Evolutionary conservation across 2,797 vertebrate genomes (phyloP).

Genomic region (Buphagus erythrorhynchus): DNA sequence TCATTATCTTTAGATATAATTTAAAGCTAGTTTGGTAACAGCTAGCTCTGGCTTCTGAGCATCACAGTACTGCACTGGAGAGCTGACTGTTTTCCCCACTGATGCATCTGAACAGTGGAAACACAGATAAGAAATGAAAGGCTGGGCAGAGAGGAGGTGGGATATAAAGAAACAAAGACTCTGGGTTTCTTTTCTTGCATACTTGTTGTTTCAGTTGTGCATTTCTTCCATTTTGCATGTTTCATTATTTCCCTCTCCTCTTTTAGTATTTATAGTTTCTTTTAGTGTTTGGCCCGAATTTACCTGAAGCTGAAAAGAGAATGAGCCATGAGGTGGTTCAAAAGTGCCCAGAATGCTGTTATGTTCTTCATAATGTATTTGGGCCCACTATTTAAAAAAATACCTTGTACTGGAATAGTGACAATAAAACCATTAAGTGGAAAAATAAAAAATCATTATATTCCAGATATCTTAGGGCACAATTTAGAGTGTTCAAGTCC

Average conservation of each 20-base stretch:
- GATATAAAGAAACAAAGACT: not conserved
- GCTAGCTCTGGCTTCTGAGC: not conserved
- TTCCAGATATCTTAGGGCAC: not conserved
- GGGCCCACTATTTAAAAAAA: not conserved
- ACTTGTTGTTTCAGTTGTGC: not conserved
- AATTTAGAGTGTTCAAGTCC: not conserved
- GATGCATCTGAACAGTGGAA: not conserved
- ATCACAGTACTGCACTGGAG: not conserved
- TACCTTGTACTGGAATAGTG: not conserved
- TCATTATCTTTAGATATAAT: not conserved
- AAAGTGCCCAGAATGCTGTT: not conserved
- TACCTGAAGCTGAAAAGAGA: not conserved
- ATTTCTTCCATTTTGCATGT: not conserved
- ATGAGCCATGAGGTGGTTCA: not conserved
- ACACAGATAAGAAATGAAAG: not conserved
- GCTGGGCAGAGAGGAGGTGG: not conserved
- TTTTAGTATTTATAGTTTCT: not conserved
- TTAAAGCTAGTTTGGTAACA: not conserved
- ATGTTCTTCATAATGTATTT: not conserved
- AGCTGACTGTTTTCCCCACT: not conserved
- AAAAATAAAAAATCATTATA: not conserved
- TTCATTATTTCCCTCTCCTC: not conserved
- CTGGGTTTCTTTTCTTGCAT: not conserved
- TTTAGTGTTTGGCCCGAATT: not conserved
- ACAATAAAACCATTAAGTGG: not conserved